Evolutionary conservation across 1,140 invertebrate genomes (phyloP), one percentile per base, ranked within the genome.

Genomic region (Bombus waltoni): DNA sequence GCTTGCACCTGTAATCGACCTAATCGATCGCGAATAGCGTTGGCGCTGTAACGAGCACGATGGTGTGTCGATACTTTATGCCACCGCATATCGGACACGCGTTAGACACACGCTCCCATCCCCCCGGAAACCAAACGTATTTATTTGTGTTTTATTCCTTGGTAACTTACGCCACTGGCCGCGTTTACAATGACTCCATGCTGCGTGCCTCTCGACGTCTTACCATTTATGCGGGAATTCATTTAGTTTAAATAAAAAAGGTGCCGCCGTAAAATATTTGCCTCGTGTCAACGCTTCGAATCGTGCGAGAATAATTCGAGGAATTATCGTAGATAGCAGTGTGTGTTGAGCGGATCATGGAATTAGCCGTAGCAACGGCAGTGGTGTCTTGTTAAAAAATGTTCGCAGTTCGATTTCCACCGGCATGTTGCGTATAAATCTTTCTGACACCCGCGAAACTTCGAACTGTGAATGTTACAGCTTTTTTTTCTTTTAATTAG

Each of bases 101-200:
- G 47, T 53, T 53, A 22, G 47, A 32, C 32, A 32, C 32, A 32
- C 32, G 32, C 32, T 32, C 32, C 32, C 32, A 32, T 32, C 32
- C 32, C 0, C 32, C 32, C 32, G 1, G 32, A 32, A 32, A 32
- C 32, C 32, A 32, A 85, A 59, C 70, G 59, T 70, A 82, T 78
- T 62, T 86, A 82, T 83, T 72, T 79, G 87, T 87, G 85, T 87
- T 89, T 88, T 78, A 75, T 72, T 83, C 79, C 79, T 85, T 86
- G 80, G 86, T 87, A 87, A 89, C 87, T 92, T 87, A 65, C 87
- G 83, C 87, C 81, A 89, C 88, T 93, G 93, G 91, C 83, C 87
- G 91, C 91, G 91, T 93, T 93, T 92, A 91, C 89, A 92, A 91
- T 86, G 81, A 87, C 79, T 90, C 86, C 81, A 84, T 87, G 78